Base-by-base conservation (phyloP, 2,888 invertebrate genomes). In the Drosophila koepferae region DNA sequence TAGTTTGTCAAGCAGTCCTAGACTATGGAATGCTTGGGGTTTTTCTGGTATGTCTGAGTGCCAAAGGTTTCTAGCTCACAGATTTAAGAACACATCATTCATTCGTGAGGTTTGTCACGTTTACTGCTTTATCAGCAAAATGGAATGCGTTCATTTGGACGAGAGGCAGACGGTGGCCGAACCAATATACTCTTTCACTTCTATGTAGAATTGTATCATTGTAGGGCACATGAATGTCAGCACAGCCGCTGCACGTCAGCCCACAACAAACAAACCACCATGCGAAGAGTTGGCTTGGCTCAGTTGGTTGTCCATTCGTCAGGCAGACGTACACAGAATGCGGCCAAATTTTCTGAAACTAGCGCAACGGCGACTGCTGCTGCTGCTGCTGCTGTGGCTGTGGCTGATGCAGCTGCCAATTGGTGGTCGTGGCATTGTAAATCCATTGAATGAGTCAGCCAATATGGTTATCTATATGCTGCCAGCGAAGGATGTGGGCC, bases 401-500 rank as follows among this genome's bases (percentile, higher is more conserved):
- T 16, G 46, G 38, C 44, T 55, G 14, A 20, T 69, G 16, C 23
- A 56, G 10, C 41, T 68, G 31, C 59, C 77, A 18, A 31, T 53
- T 36, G 28, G 55, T 7, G 51, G 51, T 4, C 14, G n/a, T 14
- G 72, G 51, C 41, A 91, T 92, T 31, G 86, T 91, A 5, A 92
- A 91, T 80, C 91, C 82, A 1, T 63, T 82, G 34, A 86, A 90
- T 60, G 88, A 91, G 12, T 80, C 92, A 5, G 90, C 89, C 60
- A 85, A 89, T 41, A 81, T 80, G 62, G 85, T 86, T 9, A 89
- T 92, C 31, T 90, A 88, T 66, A 82, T 92, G 80, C 81, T 90
- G 49, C 85, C 81, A 5, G 81, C 83, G 0, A 81, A 78, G 71
- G 91, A 91, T 14, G 65, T 91, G 51, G 89, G 89, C 5, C 81